Conservation (phyloP, 2,888 invertebrate genomes). For the Proisotoma minuta region DNA sequence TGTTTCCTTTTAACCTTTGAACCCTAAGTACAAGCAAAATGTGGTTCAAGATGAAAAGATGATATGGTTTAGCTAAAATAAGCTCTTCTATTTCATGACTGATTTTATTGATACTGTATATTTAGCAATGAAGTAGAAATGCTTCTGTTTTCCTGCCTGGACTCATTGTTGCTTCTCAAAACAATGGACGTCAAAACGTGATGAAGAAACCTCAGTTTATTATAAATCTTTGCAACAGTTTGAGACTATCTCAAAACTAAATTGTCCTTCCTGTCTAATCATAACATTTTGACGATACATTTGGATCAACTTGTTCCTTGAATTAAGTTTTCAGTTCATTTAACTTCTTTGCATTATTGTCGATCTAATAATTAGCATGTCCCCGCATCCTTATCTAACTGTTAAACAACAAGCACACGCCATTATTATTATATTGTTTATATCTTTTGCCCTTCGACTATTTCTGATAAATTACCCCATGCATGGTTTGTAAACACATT, state of each 20-base stretch:
- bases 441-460: slow-evolving; percentile 3
- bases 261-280: slow-evolving; percentile 2
- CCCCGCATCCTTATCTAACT: not conserved
- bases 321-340: slow-evolving; percentile 3
- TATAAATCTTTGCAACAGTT: not conserved
- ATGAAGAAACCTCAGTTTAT: not conserved
- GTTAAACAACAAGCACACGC: not conserved
- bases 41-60: too few relatives aligned
- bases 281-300: slow-evolving; percentile 4
- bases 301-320: slow-evolving; percentile 2
- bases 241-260: not conserved
- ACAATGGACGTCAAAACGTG: not conserved
- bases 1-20: too few relatives aligned
- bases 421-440: not conserved
- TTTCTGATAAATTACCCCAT: not conserved
- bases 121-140: not conserved
- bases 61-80: too few relatives aligned
- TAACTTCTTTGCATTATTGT: slow-evolving; percentile 4
- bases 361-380: slow-evolving; percentile 2
- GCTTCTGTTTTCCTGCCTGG: not conserved
- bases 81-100: not conserved
- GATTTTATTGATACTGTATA: not conserved
- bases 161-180: not conserved
- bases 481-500: too few relatives aligned
- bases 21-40: too few relatives aligned